Evolutionary conservation across 2,797 vertebrate species (phyloP), one percentile per base, ranked within the genome.

Genomic region (Adrianichthys oophorus): DNA sequence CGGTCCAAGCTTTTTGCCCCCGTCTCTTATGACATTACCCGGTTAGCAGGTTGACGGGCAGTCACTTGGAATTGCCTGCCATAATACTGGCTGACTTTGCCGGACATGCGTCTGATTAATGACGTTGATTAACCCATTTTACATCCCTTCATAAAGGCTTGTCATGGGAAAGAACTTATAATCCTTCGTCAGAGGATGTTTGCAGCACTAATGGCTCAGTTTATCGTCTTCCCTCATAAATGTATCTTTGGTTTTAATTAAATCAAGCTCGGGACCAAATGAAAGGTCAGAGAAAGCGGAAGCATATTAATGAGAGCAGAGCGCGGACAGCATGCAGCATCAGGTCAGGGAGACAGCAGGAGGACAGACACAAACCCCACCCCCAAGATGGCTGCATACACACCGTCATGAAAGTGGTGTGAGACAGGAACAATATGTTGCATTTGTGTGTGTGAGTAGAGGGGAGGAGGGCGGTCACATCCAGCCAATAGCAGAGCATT

Each of bases 241-340:
- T 56, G 48, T 68, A 52, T 72, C 40, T 4, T 50, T 41, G 5
- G 61, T 49, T 85, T 80, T 81, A 82, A 89, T 86, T 82, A 81
- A 87, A 87, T 78, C 62, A 74, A 79, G 68, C 81, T 64, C 65
- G 50, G 74, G 76, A 85, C 63, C 46, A 29, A 70, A 73, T 62
- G 78, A 88, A 88, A 89, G 90, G 87, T 91, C 87, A 80, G 49
- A 80, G 77, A 74, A 87, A 82, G 89, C 88, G 60, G 90, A 87
- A 80, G 87, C 86, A 90, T 91, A 87, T 86, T 79, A 91, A 91
- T 90, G 89, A 89, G 86, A 45, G 24, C 41, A 57, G 72, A 84
- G 73, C 78, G 74, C 26, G 45, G 68, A 66, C 74, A 65, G 84
- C 80, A 74, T 72, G 56, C 83, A 72, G 80, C 78, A 80, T 69